A percentile compares a stretch with the other conserved stretches of the same genome.
These are phyloP conservation scores for Brachynemurus nebulosus DNA, from an alignment of 2,888 invertebrate species.

Conservation along the genomic window DNA sequence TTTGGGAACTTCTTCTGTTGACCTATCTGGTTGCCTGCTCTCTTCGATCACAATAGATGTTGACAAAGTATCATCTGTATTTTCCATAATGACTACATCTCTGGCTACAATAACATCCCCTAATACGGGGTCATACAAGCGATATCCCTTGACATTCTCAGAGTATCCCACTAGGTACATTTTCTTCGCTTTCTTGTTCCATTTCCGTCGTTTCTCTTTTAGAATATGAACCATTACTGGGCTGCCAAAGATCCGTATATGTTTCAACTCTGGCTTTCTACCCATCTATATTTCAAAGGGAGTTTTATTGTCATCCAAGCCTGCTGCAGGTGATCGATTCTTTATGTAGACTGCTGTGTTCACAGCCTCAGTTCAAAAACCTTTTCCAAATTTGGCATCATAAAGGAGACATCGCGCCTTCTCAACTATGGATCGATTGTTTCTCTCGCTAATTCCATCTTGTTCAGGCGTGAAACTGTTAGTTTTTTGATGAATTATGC, in stretches of 20 bases:
- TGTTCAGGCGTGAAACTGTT: conserved; percentile 12
- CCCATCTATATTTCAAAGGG: conserved; percentile 11
- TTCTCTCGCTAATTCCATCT: conserved; percentile 15
- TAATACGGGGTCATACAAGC: conserved; percentile 7
- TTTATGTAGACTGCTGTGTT: conserved; percentile 17
- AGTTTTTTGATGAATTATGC: conserved; percentile 12
- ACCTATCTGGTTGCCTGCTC: too few relatives aligned
- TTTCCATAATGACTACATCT: conserved; percentile 10
- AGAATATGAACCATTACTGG: conserved; percentile 11
- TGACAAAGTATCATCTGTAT: too few relatives aligned
- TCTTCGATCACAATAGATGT: too few relatives aligned
- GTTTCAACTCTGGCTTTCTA: conserved; percentile 20
- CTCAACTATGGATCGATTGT: conserved; percentile 13
- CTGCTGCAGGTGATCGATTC: conserved; percentile 17
- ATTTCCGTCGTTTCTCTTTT: conserved; percentile 11
- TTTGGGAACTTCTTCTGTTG: too few relatives aligned
- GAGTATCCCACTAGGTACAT: conserved; percentile 8
- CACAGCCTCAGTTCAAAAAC: conserved; percentile 9
- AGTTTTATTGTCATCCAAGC: conserved; percentile 12
- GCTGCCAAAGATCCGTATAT: conserved; percentile 15
- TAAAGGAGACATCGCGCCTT: conserved; percentile 13
- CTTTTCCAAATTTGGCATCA: conserved; percentile 6
- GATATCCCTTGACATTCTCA: conserved; percentile 10
- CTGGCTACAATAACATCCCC: conserved; percentile 7
- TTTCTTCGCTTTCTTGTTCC: conserved; percentile 12